Evolutionary conservation across 1,140 invertebrate species (phyloP), one percentile per base, ranked within the genome.

Genomic region (Druon quercuslanigerum): DNA sequence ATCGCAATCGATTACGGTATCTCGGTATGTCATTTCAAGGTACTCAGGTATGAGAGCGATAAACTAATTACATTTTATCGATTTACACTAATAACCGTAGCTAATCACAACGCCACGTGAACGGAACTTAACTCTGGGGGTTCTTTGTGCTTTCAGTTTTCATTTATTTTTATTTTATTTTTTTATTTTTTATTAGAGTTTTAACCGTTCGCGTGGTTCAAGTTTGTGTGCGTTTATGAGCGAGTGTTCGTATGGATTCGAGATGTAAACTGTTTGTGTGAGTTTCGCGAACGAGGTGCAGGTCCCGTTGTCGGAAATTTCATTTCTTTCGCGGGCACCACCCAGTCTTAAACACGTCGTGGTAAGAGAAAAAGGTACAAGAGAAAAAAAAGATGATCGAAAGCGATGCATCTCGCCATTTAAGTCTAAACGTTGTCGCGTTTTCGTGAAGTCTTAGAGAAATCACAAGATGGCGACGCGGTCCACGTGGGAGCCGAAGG

Each of bases 91-190:
- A 74, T 25, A 78, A 85, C 51, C 71, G 78, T 79, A 81, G 79
- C 79, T 83, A 82, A 83, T 82, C 82, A 85, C 82, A 83, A 83
- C 82, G 82, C 77, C 77, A 82, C 81, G 79, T 75, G 77, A 75
- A 85, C 74, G 71, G 72, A 46, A 12, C 25, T 71, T 56, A 66
- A 66, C 60, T n/a, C 12, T 14, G 8, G 52, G 57, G 72, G 19
- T 54, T 40, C 25, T 73, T 40, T 17, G 19, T 66, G 33, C 50
- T 17, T 17, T 51, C 60, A 19, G n/a, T 74, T 71, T 46, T 52
- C 16, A 71, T 52, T 73, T 52, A 70, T 71, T 20, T 50, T n/a
- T n/a, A n/a, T n/a, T n/a, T n/a, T n/a, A n/a, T n/a, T n/a, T n/a
- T n/a, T n/a, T n/a, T n/a, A 52, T 19, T 74, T 74, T 57, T 46